Evolutionary conservation across 2,888 invertebrate species (phyloP), one percentile per base, ranked within the genome.

Genomic region (Ectemnius lituratus): DNA sequence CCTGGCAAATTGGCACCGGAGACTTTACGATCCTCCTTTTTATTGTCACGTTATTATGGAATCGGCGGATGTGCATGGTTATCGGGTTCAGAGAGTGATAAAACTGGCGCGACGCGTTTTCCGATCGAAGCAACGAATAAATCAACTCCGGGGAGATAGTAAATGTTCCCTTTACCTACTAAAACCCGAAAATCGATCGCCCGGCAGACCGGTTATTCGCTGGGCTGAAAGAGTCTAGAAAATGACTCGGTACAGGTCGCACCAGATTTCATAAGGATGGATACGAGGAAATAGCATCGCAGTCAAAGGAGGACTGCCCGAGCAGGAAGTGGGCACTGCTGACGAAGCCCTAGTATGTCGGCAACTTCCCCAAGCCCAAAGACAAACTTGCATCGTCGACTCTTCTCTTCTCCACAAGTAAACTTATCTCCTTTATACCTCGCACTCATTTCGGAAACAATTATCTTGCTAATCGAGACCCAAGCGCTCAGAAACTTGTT

Each of bases 401-500:
- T 49, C 14, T 14, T 13, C 14, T 49, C 49, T 13, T 47, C 49
- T 2, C 49, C 4, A 16, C 49, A 59, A 59, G 27, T 28, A 27
- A 16, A 59, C 28, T 27, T 16, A 5, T 59, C 23, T 28, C 23
- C 23, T 59, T 27, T 14, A 2, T 20, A 20, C 20, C 59, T 14
- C 27, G 16, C 20, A 3, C 23, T 2, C 23, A 23, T 23, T 57
- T 1, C 18, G 23, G 8, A 23, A 20, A 57, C 23, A 13, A 18
- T 13, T 1, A 23, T 57, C 52, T 57, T 18, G 20, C 11, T 18
- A 23, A 57, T 57, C 18, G 23, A 57, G 18, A 61, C 56, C 63
- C 45, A 68, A 45, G 52, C 56, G 56, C 60, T 69, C 73, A 63
- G 63, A 64, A 73, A 69, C 47, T 46, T 61, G 64, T 5, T 4